Percentiles rank a stretch among this genome's conserved stretches.
Evolutionary conservation across 2,797 vertebrate genomes (phyloP).

Genomic region (Neosilurus hyrtlii): DNA sequence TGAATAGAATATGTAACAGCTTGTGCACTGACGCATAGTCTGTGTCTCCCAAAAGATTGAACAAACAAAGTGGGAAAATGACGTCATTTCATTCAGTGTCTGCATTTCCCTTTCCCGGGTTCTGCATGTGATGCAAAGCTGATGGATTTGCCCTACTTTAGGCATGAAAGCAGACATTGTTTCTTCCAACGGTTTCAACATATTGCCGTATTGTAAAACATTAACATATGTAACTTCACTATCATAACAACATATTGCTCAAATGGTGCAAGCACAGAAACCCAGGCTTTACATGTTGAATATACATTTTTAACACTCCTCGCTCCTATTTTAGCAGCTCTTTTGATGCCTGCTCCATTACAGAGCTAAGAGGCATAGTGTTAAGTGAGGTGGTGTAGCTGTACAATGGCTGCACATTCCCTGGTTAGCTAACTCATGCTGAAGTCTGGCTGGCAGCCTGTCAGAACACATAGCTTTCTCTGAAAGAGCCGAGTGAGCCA

Average conservation of each 20-base stretch:
- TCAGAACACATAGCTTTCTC: conserved; percentile 41
- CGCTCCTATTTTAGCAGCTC: background rate
- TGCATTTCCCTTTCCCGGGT: conserved; percentile 11
- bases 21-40: background rate
- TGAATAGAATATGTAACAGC: background rate
- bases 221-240: background rate
- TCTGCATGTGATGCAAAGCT: conserved; percentile 13
- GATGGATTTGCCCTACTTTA: conserved; percentile 16
- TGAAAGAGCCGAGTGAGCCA: background rate
- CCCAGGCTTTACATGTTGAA: background rate
- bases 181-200: background rate
- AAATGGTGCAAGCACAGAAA: background rate
- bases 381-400: conserved; percentile 21
- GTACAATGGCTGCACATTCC: conserved; percentile 32
- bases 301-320: background rate
- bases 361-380: conserved; percentile 23
- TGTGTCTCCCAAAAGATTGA: conserved; percentile 5
- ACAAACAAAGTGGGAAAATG: conserved; percentile 19
- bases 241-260: background rate
- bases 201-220: background rate
- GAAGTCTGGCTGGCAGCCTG: conserved; percentile 53
- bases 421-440: conserved; percentile 44
- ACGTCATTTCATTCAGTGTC: background rate
- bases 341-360: conserved; percentile 32
- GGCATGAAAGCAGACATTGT: background rate